phyloP scores from a whole-genome alignment of 92 coral and sea anemone species.

The Heliopora coerulea region DNA sequence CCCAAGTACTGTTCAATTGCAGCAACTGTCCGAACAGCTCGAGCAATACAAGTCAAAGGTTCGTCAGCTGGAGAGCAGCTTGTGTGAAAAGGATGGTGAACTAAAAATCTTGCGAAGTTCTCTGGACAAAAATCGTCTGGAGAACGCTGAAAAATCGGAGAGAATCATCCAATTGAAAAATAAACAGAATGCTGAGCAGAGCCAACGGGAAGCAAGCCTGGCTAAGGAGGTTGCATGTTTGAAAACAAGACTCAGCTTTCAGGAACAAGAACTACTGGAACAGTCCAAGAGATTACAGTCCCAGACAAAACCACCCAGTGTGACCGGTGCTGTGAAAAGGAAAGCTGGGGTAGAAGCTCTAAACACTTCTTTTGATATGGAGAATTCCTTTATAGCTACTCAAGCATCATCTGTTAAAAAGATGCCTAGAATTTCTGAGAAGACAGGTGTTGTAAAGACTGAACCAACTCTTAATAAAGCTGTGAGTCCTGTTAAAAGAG shows the following conservation, averaged over 20 bases:
- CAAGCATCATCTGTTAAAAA: slow-evolving; percentile 47
- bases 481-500: background rate
- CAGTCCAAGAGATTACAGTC: slow-evolving; percentile 54
- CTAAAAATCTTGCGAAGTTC: slow-evolving; percentile 74
- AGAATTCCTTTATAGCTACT: slow-evolving; percentile 66
- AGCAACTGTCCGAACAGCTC: slow-evolving; percentile 46
- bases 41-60: slow-evolving; percentile 49
- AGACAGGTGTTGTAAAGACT: background rate
- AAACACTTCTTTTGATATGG: slow-evolving; percentile 64
- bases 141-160: slow-evolving; percentile 53
- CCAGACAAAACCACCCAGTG: slow-evolving; percentile 31
- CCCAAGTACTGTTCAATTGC: slow-evolving; percentile 12
- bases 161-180: slow-evolving; percentile 51
- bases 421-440: slow-evolving; percentile 44
- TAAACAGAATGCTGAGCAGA: slow-evolving; percentile 52
- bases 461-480: background rate
- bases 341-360: slow-evolving; percentile 36
- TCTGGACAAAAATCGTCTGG: slow-evolving; percentile 59
- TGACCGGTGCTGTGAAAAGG: slow-evolving; percentile 43
- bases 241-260: slow-evolving; percentile 73
- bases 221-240: slow-evolving; percentile 74
- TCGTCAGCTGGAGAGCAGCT: slow-evolving; percentile 57
- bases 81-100: slow-evolving; percentile 75
- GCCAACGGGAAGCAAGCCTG: slow-evolving; percentile 63
- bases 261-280: slow-evolving; percentile 82